Evolutionary conservation across 2,888 invertebrate species (phyloP).

Genomic region (Microctonus aethiopoides): DNA sequence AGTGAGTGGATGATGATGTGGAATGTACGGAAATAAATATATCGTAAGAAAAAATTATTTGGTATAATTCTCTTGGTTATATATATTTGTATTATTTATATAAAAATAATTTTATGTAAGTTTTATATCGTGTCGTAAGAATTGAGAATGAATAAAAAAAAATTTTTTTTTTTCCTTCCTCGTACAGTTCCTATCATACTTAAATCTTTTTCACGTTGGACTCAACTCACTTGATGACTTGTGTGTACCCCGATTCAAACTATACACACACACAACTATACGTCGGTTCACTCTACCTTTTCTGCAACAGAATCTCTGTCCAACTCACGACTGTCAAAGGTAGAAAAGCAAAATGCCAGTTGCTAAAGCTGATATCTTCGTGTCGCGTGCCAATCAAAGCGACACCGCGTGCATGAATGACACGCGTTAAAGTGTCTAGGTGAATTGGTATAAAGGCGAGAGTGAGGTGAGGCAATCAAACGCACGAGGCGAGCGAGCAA

Average conservation of each 20-base stretch:
- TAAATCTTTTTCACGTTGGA: not conserved
- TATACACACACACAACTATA: not conserved
- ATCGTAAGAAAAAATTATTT: not conserved
- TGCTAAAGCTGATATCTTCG: slow-evolving; percentile 47
- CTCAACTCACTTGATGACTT: not conserved
- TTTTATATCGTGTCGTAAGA: not conserved
- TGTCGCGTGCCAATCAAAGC: slow-evolving; percentile 64
- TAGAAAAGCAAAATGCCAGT: slow-evolving; percentile 6
- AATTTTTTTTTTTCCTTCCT: not conserved
- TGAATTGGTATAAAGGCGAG: not conserved
- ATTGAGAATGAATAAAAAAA: not conserved
- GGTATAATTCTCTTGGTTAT: not conserved
- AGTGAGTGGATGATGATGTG: not conserved
- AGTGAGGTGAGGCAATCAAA: not conserved
- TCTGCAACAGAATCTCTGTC: not conserved
- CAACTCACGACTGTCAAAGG: not conserved
- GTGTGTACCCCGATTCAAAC: not conserved
- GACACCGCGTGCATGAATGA: slow-evolving; percentile 25
- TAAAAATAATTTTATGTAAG: no score
- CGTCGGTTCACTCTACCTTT: slow-evolving; percentile 4
- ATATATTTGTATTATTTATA: no score
- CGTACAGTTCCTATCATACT: not conserved
- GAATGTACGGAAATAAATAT: not conserved
- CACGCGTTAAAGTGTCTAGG: slow-evolving; percentile 23
- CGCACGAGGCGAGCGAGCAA: not conserved